These are phyloP conservation scores for Homarus americanus DNA, from an alignment of 1,140 invertebrate species.

Conservation along the genomic window DNA sequence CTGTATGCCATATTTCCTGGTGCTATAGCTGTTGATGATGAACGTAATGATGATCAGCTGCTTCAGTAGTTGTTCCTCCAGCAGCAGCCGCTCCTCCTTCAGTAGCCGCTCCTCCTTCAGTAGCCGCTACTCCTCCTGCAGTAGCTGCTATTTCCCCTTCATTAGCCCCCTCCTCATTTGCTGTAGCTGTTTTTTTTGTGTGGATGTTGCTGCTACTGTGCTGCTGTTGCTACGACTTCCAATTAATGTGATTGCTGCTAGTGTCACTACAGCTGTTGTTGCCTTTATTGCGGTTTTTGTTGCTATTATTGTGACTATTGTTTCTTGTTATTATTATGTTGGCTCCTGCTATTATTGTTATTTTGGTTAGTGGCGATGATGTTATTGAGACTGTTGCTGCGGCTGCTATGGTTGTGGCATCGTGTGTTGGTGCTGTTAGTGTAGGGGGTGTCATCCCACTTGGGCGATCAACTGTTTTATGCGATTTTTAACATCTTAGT, in stretches of 20 bases:
- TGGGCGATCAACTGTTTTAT: too few relatives aligned
- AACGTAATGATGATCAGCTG: too few relatives aligned
- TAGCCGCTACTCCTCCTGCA: too few relatives aligned
- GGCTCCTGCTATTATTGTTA: not conserved
- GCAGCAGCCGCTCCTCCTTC: too few relatives aligned
- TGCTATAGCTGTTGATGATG: too few relatives aligned
- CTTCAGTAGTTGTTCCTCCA: too few relatives aligned
- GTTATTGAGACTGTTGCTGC: not conserved
- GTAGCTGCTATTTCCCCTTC: too few relatives aligned
- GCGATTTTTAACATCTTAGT: too few relatives aligned
- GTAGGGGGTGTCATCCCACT: not conserved
- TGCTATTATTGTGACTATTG: not conserved
- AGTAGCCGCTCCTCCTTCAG: too few relatives aligned
- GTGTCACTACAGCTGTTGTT: not conserved
- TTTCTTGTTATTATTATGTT: not conserved
- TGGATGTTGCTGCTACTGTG: not conserved
- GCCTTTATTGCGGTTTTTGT: not conserved
- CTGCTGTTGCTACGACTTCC: not conserved
- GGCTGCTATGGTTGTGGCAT: not conserved
- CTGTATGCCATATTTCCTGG: too few relatives aligned
- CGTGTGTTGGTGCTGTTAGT: not conserved
- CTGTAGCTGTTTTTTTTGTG: not conserved
- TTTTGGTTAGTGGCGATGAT: not conserved
- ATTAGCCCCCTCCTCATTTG: not conserved
- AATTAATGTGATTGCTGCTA: not conserved